phyloP scores from a whole-genome alignment of 2,797 vertebrate genomes.

The Poecilia gillii region DNA sequence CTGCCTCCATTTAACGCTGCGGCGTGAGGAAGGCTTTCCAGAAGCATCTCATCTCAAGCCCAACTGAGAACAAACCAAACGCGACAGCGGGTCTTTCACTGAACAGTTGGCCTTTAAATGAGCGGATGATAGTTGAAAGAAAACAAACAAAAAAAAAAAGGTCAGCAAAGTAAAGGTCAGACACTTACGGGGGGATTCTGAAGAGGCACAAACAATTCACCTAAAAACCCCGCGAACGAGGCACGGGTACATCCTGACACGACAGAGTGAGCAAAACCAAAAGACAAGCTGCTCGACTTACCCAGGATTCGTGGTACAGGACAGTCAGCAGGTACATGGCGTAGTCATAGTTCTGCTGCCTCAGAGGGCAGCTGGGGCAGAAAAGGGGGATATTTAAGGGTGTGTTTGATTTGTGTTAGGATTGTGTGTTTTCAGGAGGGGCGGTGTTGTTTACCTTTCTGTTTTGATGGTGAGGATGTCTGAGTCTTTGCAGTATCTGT shows the following conservation, averaged over 20 bases:
- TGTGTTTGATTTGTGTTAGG: not conserved
- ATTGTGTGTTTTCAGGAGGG: not conserved
- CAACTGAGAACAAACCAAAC: constrained; percentile 7
- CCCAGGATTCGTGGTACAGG: constrained; percentile 97
- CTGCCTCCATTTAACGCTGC: not conserved
- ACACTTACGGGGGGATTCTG: not conserved
- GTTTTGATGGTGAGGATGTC: constrained; percentile 88
- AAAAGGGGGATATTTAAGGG: not conserved
- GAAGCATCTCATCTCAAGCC: constrained; percentile 13
- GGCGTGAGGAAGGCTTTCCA: not conserved
- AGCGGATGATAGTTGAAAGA: constrained; percentile 38
- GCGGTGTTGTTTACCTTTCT: constrained; percentile 83
- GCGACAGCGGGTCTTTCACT: constrained; percentile 5
- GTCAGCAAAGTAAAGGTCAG: constrained; percentile 27
- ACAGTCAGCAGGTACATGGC: constrained; percentile 94
- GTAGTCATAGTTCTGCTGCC: constrained; percentile 92
- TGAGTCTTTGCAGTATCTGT: constrained; percentile 85
- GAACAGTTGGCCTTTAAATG: constrained; percentile 29
- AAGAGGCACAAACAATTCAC: constrained; percentile 23
- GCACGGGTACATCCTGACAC: not conserved
- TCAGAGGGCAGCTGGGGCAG: constrained; percentile 88
- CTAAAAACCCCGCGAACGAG: constrained; percentile 37
- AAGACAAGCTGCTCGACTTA: constrained; percentile 74
- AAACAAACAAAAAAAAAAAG: constrained; percentile 7
- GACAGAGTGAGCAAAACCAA: not conserved